These are phyloP conservation scores for Onychostoma macrolepis DNA, from an alignment of 2,113 vertebrate genomes.

Conservation along the genomic window DNA sequence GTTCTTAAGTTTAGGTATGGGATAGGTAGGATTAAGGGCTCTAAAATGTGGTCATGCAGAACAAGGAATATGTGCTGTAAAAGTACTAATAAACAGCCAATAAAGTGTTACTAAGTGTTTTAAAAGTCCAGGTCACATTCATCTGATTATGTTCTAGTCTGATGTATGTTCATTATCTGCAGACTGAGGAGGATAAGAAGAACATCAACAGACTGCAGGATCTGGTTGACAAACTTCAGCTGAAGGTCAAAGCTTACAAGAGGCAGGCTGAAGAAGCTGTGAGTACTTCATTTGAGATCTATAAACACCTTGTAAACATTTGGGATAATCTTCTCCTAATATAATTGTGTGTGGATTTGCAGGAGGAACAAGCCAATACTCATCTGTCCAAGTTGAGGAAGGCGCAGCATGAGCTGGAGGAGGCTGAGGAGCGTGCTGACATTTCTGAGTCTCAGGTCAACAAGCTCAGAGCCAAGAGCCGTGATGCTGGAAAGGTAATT, in stretches of 20 bases:
- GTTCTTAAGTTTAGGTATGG: too few species aligned
- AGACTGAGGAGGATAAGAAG: constrained; percentile 61
- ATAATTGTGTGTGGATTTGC: too few species aligned
- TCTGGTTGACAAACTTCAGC: constrained; percentile 81
- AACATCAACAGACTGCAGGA: constrained; percentile 64
- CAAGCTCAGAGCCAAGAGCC: constrained; percentile 81
- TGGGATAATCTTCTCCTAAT: not conserved
- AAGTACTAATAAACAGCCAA: too few species aligned
- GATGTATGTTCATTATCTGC: constrained; percentile 27
- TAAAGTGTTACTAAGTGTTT: not conserved
- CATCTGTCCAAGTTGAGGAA: constrained; percentile 77
- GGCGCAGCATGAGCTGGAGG: constrained; percentile 82
- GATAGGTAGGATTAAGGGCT: too few species aligned
- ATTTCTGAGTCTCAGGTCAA: constrained; percentile 83
- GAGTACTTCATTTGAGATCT: not conserved
- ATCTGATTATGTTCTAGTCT: constrained; percentile 25
- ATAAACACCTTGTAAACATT: not conserved
- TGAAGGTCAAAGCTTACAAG: constrained; percentile 87
- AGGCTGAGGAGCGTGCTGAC: constrained; percentile 83
- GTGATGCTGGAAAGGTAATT: constrained; percentile 73
- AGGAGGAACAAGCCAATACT: constrained; percentile 72
- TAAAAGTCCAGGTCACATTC: not conserved
- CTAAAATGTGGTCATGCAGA: too few species aligned
- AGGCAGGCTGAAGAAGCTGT: constrained; percentile 87
- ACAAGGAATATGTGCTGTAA: too few species aligned